Percentiles rank a stretch among this genome's conserved stretches.
These are phyloP conservation scores for Capreolus pygargus DNA, from an alignment of 2,113 vertebrate species.

Conservation along the genomic window DNA sequence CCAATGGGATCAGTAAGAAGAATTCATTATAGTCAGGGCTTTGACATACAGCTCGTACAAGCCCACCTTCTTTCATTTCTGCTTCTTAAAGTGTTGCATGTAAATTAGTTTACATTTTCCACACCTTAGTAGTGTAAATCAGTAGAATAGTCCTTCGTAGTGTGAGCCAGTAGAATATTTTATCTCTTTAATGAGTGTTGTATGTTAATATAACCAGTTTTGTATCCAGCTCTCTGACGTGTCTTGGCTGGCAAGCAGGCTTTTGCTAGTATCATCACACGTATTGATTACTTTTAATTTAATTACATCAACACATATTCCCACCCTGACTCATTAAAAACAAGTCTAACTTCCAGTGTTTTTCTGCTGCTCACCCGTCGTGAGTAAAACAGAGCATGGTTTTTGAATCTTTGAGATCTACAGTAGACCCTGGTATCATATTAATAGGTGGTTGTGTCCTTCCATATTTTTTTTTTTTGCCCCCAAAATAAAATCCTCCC, in stretches of 20 bases:
- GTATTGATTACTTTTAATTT: background rate
- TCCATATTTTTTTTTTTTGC: background rate
- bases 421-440: background rate
- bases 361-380: too few species aligned
- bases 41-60: rapidly evolving
- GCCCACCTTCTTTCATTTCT: background rate
- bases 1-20: rapidly evolving
- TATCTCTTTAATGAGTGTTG: background rate
- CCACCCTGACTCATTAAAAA: background rate
- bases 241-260: background rate
- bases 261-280: rapidly evolving
- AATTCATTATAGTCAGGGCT: rapidly evolving
- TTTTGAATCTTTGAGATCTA: background rate
- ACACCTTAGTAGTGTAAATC: background rate
- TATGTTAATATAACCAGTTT: background rate
- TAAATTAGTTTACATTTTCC: background rate
- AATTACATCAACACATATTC: background rate
- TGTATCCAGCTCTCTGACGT: rapidly evolving
- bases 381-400: background rate
- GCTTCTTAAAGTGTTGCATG: background rate
- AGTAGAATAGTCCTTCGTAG: background rate
- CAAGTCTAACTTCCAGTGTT: background rate
- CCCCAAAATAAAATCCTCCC: background rate
- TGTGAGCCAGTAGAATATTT: background rate
- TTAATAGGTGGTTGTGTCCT: too few species aligned